Percentiles rank a stretch among this genome's conserved stretches.
These are phyloP conservation scores for Gasterosteus aculeatus DNA, from an alignment of 2,113 vertebrate species.

Conservation along the genomic window DNA sequence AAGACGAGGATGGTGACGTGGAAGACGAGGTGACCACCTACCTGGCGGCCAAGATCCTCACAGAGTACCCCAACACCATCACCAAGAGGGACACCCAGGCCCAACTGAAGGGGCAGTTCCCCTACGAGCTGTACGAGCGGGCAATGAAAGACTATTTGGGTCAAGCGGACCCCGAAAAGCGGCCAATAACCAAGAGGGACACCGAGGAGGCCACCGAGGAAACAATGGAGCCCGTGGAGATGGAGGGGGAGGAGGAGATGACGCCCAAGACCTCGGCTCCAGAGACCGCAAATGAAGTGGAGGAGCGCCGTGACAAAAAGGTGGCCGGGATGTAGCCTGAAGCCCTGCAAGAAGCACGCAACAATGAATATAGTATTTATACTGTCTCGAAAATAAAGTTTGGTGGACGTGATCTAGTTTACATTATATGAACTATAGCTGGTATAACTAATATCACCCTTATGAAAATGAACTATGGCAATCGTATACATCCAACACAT, in stretches of 20 bases:
- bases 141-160: conserved; percentile 87
- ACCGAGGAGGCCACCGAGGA: conserved; percentile 62
- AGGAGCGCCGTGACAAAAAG: conserved; percentile 84
- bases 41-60: conserved; percentile 88
- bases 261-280: conserved; percentile 87
- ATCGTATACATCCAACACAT: conserved; percentile 44
- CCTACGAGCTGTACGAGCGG: conserved; percentile 87
- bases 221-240: conserved; percentile 52
- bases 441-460: conserved; percentile 70
- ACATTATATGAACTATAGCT: conserved; percentile 77
- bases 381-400: conserved; percentile 76
- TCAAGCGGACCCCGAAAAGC: conserved; percentile 79
- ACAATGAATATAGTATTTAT: conserved; percentile 76
- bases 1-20: conserved; percentile 82
- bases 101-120: conserved; percentile 81
- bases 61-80: conserved; percentile 89
- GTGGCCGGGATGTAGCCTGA: conserved; percentile 87
- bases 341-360: conserved; percentile 41
- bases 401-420: conserved; percentile 84
- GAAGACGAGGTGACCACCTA: conserved; percentile 93
- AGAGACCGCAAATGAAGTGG: conserved; percentile 83
- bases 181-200: conserved; percentile 83
- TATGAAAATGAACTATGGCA: conserved; percentile 62
- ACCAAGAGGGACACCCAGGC: conserved; percentile 81
- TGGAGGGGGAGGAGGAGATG: conserved; percentile 71